Percentiles rank a stretch among this genome's conserved stretches.
phyloP scores from a whole-genome alignment of 2,888 invertebrate species.

The Brachyopa scutellaris region DNA sequence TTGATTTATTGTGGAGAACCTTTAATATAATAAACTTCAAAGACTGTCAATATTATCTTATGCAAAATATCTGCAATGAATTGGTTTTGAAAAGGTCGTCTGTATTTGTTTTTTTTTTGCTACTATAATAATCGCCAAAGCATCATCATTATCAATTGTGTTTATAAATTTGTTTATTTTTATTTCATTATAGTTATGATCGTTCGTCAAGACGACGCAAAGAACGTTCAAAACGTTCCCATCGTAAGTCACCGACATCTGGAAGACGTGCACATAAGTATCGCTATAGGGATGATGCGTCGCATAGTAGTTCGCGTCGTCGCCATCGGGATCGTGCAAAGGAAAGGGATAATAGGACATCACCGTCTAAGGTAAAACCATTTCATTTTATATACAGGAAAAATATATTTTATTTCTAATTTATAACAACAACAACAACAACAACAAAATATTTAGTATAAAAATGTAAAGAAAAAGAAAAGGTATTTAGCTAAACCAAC shows the following conservation, averaged over 20 bases:
- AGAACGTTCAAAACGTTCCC: slow-evolving; percentile 93
- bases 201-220: slow-evolving; percentile 91
- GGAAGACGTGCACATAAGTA: slow-evolving; percentile 88
- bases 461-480: slow-evolving; percentile 25
- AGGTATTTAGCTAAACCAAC: slow-evolving; percentile 3
- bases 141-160: slow-evolving; percentile 4
- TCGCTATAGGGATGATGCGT: slow-evolving; percentile 82
- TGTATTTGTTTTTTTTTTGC: slow-evolving; percentile 26
- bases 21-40: not conserved
- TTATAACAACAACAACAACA: slow-evolving; percentile 45
- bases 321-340: slow-evolving; percentile 81
- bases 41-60: slow-evolving; percentile 30
- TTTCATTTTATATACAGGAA: slow-evolving; percentile 78
- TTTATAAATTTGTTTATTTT: slow-evolving; percentile 5
- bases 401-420: slow-evolving; percentile 71
- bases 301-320: slow-evolving; percentile 81
- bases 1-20: not conserved
- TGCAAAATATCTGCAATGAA: slow-evolving; percentile 53
- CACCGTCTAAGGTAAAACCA: slow-evolving; percentile 82
- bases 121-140: not conserved
- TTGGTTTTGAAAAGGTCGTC: slow-evolving; percentile 46
- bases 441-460: too few relatives aligned
- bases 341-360: slow-evolving; percentile 80
- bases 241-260: slow-evolving; percentile 91
- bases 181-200: slow-evolving; percentile 79